Percentiles rank a stretch among this genome's conserved stretches.
Conservation (phyloP, 1,140 invertebrate genomes). For the Telenomus remus region DNA sequence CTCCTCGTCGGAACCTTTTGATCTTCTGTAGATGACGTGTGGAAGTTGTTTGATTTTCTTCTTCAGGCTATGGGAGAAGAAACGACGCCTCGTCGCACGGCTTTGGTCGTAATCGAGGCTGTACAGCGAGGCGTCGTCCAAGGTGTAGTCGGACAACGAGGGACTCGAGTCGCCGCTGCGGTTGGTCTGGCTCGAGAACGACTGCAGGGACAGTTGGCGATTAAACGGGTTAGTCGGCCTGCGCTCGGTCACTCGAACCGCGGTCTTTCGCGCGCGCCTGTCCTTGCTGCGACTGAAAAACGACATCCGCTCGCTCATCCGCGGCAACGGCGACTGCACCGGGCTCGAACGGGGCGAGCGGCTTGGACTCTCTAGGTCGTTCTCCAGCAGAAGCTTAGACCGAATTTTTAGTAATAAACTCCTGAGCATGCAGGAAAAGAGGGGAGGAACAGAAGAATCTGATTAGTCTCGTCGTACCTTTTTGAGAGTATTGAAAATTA, state of each 20-base stretch:
- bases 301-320: conserved; percentile 57
- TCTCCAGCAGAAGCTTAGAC: conserved; percentile 61
- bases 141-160: conserved; percentile 62
- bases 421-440: conserved; percentile 62
- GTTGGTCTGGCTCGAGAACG: conserved; percentile 16
- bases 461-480: conserved; percentile 31
- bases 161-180: conserved; percentile 55
- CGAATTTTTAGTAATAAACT: conserved; percentile 64
- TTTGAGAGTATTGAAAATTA: no score
- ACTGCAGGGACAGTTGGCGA: conserved; percentile 48
- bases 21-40: conserved; percentile 72
- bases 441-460: conserved; percentile 60
- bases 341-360: conserved; percentile 39
- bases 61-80: conserved; percentile 75
- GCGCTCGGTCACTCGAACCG: conserved; percentile 49
- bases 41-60: conserved; percentile 76
- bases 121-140: conserved; percentile 68
- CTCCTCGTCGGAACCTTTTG: conserved; percentile 70
- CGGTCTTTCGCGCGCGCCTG: conserved; percentile 33
- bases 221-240: conserved; percentile 30
- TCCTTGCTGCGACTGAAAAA: conserved; percentile 40
- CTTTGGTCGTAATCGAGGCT: conserved; percentile 78
- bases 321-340: conserved; percentile 43
- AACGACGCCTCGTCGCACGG: conserved; percentile 70
- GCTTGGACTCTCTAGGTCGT: conserved; percentile 62